Conservation (phyloP, 2,797 vertebrate genomes). For the Telmatherina bonti region DNA sequence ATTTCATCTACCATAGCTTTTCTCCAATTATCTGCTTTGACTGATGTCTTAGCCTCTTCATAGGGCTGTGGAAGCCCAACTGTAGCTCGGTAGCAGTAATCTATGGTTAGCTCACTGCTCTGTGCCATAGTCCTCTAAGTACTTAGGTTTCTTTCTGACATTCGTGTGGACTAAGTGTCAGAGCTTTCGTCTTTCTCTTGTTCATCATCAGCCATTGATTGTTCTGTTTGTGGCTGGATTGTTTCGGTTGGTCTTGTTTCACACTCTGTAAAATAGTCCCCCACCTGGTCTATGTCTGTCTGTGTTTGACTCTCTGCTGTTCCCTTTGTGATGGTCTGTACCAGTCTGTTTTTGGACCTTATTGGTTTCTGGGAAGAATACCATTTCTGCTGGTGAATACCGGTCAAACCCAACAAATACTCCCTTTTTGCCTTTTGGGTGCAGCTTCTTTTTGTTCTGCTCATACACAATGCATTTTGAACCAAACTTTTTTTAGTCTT, state of each 20-base stretch:
- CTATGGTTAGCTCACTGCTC: not conserved
- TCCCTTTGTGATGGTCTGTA: not conserved
- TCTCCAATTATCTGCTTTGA: too few species aligned
- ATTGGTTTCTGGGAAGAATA: not conserved
- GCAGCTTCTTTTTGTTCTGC: not conserved
- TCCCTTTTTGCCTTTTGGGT: not conserved
- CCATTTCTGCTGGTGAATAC: not conserved
- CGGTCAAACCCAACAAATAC: conserved; percentile 10
- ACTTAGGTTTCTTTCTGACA: conserved; percentile 1
- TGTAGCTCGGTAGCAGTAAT: conserved; percentile 10
- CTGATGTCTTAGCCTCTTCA: too few species aligned
- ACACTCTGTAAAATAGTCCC: not conserved
- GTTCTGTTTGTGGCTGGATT: not conserved
- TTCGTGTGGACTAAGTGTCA: not conserved
- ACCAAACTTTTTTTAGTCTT: conserved; percentile 7
- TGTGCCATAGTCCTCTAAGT: not conserved
- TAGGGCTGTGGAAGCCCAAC: conserved; percentile 3
- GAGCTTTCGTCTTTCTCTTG: not conserved
- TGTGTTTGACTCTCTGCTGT: not conserved
- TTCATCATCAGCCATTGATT: too few species aligned
- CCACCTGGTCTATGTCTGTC: not conserved
- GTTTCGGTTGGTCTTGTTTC: not conserved
- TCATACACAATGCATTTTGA: not conserved
- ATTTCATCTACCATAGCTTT: conserved; percentile 7
- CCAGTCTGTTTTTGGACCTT: conserved; percentile 4